A percentile compares a stretch with the other conserved stretches of the same genome.
Evolutionary conservation across 30 jellyfish, hydroid and myxozoan genomes (phyloP).

Genomic region (Rhopilema esculentum): DNA sequence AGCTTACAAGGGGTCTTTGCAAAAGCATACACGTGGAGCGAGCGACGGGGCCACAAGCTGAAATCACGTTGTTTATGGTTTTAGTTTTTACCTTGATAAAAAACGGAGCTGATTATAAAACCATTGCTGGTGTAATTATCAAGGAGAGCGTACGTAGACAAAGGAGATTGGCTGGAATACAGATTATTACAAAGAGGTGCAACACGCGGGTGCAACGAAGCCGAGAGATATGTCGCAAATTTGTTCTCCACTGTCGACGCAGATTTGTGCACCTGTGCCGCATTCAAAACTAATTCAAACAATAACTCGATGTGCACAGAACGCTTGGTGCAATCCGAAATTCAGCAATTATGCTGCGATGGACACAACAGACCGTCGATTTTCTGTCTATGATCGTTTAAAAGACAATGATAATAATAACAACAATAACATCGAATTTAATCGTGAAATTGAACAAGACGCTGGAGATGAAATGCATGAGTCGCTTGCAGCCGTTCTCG

Average conservation of each 20-base stretch:
- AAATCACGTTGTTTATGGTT: conserved; percentile 44
- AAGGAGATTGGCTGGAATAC: neutral
- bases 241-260: conserved; percentile 51
- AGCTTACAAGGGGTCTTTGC: neutral
- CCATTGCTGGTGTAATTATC: neutral
- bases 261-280: conserved; percentile 74
- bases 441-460: neutral
- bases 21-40: conserved; percentile 11
- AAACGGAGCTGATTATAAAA: neutral
- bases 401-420: neutral
- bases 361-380: neutral
- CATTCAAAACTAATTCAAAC: conserved; percentile 66
- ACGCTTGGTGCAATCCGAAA: conserved; percentile 29
- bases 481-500: conserved; percentile 41
- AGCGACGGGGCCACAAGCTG: conserved; percentile 48
- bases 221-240: conserved; percentile 40
- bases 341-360: neutral
- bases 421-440: conserved; percentile 5
- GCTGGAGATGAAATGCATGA: conserved; percentile 27
- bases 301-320: conserved; percentile 64
- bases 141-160: neutral
- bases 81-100: neutral
- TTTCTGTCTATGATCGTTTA: neutral
- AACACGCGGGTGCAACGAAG: neutral
- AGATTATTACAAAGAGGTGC: neutral